A percentile compares a stretch with the other conserved stretches of the same genome.
phyloP scores from a whole-genome alignment of 2,113 vertebrate genomes.

The Micromys minutus region DNA sequence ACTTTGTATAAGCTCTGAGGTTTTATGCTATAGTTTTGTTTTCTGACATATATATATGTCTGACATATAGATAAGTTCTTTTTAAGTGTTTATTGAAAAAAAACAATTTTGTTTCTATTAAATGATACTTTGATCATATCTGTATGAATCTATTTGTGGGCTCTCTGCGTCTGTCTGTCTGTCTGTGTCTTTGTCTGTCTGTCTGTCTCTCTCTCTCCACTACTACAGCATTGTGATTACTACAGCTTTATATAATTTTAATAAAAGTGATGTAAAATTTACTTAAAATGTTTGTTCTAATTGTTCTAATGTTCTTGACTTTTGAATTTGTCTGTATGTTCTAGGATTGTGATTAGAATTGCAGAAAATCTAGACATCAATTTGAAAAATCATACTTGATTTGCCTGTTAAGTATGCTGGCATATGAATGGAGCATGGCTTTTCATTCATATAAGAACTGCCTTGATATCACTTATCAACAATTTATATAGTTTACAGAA shows the following conservation, averaged over 20 bases:
- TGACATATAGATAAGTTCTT: not conserved
- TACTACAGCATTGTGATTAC: not conserved
- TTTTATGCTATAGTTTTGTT: not conserved
- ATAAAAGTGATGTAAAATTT: not conserved
- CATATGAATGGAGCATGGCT: not conserved
- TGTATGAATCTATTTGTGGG: not conserved
- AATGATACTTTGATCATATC: not conserved
- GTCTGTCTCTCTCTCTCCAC: too few relatives aligned
- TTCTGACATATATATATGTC: not conserved
- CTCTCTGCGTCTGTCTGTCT: not conserved
- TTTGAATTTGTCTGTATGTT: not conserved
- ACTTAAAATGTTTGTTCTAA: not conserved
- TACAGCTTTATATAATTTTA: not conserved
- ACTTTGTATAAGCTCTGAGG: not conserved
- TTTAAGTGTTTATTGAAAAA: not conserved
- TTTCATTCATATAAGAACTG: not conserved
- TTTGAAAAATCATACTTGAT: not conserved
- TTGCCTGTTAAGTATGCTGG: not conserved
- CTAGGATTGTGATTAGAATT: not conserved
- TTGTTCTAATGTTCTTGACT: not conserved
- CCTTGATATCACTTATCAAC: not conserved
- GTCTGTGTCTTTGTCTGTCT: too few relatives aligned
- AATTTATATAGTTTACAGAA: not conserved
- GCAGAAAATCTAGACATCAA: not conserved
- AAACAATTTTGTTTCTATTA: not conserved